These are phyloP conservation scores for Nomia melanderi DNA, from an alignment of 1,140 invertebrate genomes.

Conservation along the genomic window DNA sequence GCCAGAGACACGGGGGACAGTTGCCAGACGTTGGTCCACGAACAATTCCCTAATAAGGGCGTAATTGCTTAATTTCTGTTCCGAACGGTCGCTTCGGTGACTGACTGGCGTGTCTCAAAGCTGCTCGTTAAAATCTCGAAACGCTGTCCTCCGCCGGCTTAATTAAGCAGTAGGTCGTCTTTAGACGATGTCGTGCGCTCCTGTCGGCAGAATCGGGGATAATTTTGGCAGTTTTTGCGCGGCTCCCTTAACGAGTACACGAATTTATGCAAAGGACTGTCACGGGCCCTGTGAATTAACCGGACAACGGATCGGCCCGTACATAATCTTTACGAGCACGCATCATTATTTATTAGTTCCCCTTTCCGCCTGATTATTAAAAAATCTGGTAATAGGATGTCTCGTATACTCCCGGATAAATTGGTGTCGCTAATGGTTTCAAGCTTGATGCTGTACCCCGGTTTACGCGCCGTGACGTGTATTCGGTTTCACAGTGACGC, in stretches of 20 bases:
- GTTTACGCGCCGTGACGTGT: no score
- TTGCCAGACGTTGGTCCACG: slow-evolving; percentile 17
- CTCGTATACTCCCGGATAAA: no score
- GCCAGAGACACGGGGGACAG: not conserved
- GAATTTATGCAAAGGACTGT: not conserved
- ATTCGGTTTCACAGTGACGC: no score
- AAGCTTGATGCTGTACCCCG: no score
- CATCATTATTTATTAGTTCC: slow-evolving; percentile 22
- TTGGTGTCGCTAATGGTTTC: no score
- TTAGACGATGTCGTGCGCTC: not conserved
- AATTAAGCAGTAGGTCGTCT: slow-evolving; percentile 44
- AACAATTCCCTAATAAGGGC: slow-evolving; percentile 69
- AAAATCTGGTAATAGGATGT: not conserved
- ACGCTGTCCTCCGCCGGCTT: slow-evolving; percentile 21
- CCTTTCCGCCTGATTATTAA: slow-evolving; percentile 25
- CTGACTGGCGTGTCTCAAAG: slow-evolving; percentile 21
- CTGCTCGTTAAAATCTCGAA: slow-evolving; percentile 66
- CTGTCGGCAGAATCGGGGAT: not conserved
- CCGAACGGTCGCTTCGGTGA: slow-evolving; percentile 24
- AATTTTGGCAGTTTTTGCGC: slow-evolving; percentile 14
- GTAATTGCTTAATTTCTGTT: slow-evolving; percentile 78
- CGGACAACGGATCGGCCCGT: not conserved
- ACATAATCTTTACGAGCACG: not conserved
- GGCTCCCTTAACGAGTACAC: not conserved
- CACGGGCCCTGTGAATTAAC: not conserved